phyloP scores from a whole-genome alignment of 2,888 invertebrate genomes.

The Suillia variegata region DNA sequence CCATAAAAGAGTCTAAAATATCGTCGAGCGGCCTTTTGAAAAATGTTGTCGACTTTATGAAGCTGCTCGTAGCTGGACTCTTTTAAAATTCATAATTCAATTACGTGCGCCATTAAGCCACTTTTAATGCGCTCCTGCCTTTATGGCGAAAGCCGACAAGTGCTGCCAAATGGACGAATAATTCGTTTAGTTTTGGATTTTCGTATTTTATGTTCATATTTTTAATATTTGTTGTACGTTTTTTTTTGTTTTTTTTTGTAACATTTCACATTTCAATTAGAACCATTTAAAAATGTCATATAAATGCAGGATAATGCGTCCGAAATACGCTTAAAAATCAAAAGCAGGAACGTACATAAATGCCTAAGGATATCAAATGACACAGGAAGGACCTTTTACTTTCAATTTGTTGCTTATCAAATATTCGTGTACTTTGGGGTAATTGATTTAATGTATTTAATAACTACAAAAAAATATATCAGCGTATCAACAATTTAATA shows the following conservation, averaged over 20 bases:
- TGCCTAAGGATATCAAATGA: not conserved
- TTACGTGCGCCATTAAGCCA: conserved; percentile 1
- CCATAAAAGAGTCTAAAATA: too few relatives aligned
- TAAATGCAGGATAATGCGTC: too few relatives aligned
- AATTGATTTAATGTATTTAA: too few relatives aligned
- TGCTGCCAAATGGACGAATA: not conserved
- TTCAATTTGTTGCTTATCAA: not conserved
- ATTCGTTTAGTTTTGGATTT: conserved; percentile 1
- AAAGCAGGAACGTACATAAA: not conserved
- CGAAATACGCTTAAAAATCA: not conserved
- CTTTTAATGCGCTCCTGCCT: conserved; percentile 1
- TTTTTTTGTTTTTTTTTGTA: not conserved
- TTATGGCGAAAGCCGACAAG: not conserved
- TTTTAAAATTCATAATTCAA: conserved; percentile 7
- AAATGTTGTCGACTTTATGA: too few relatives aligned
- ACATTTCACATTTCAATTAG: not conserved
- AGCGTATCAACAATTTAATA: too few relatives aligned
- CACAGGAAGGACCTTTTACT: not conserved
- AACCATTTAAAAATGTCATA: not conserved
- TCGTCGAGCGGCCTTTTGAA: too few relatives aligned
- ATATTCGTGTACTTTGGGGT: too few relatives aligned
- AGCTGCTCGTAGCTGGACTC: too few relatives aligned
- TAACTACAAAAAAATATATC: too few relatives aligned
- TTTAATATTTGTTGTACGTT: too few relatives aligned
- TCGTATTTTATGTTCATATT: too few relatives aligned